Evolutionary conservation across 1,140 invertebrate species (phyloP).

Genomic region (Drosophila trapezifrons): DNA sequence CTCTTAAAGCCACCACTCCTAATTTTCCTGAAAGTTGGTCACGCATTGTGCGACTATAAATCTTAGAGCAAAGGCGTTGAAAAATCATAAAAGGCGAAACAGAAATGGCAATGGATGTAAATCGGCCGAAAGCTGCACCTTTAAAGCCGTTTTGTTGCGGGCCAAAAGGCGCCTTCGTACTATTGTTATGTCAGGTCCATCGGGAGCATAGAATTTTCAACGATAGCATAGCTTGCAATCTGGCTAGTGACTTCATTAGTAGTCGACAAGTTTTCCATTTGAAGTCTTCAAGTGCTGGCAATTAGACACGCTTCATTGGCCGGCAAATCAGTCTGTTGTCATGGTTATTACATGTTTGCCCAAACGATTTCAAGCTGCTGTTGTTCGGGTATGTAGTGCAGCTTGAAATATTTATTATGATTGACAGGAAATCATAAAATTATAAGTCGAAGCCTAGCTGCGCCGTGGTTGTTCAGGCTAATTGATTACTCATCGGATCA

Average conservation of each 20-base stretch:
- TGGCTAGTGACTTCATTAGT: slow-evolving; percentile 72
- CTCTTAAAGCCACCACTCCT: slow-evolving; percentile 27
- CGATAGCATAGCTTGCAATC: slow-evolving; percentile 34
- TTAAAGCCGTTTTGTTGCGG: slow-evolving; percentile 22
- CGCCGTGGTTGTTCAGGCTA: slow-evolving; percentile 52
- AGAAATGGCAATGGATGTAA: slow-evolving; percentile 47
- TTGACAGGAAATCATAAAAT: slow-evolving; percentile 79
- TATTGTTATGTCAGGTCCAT: slow-evolving; percentile 52
- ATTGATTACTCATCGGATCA: slow-evolving; percentile 41
- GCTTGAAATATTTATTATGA: slow-evolving; percentile 64
- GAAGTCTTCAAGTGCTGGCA: slow-evolving; percentile 52
- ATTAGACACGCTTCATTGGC: slow-evolving; percentile 75
- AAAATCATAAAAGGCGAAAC: slow-evolving; percentile 61
- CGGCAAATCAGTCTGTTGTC: slow-evolving; percentile 64
- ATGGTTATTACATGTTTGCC: slow-evolving; percentile 39
- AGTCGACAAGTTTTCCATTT: slow-evolving; percentile 66
- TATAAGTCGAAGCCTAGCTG: slow-evolving; percentile 64
- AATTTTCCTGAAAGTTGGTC: slow-evolving; percentile 58
- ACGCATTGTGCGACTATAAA: slow-evolving; percentile 73
- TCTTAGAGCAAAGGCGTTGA: slow-evolving; percentile 70
- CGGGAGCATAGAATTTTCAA: slow-evolving; percentile 13
- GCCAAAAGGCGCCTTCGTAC: slow-evolving; percentile 48
- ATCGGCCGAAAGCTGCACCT: slow-evolving; percentile 23
- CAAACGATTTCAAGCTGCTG: slow-evolving; percentile 2
- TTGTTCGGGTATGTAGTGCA: slow-evolving; percentile 29